Percentiles rank a stretch among this genome's conserved stretches.
phyloP scores from a whole-genome alignment of 2,113 vertebrate species.

The Reinhardtius hippoglossoides region DNA sequence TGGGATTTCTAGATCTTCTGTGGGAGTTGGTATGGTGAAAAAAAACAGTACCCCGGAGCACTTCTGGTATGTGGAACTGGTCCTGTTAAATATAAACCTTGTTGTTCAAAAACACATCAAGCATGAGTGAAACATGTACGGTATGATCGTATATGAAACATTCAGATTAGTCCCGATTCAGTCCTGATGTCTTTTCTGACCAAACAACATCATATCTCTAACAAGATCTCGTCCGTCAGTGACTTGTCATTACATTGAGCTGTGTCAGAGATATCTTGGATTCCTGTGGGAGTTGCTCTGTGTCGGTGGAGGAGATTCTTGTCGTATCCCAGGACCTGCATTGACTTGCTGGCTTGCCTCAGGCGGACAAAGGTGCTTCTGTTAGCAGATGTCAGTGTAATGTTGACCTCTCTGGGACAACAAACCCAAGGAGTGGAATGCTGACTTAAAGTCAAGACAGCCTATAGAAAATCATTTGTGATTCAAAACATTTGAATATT shows the following conservation, averaged over 20 bases:
- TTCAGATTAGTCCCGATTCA: no score
- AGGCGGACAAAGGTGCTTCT: conserved; percentile 61
- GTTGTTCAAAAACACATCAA: background rate
- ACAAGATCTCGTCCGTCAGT: background rate
- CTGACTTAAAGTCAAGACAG: conserved; percentile 2
- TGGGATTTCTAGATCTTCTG: background rate
- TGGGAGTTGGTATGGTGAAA: background rate
- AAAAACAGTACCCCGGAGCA: background rate
- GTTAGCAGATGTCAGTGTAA: conserved; percentile 44
- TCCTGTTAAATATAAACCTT: no score
- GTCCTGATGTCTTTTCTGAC: background rate
- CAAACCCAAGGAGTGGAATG: conserved; percentile 23
- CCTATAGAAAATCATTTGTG: conserved; percentile 17
- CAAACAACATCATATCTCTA: background rate
- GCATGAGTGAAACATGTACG: background rate
- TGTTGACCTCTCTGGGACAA: conserved; percentile 18
- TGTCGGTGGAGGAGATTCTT: conserved; percentile 58
- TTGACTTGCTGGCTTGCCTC: conserved; percentile 68
- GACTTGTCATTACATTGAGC: conserved; percentile 9
- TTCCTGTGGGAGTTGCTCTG: conserved; percentile 23
- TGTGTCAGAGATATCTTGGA: conserved; percentile 1
- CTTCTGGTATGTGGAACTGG: background rate
- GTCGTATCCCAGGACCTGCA: conserved; percentile 67
- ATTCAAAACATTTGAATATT: background rate
- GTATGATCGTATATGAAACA: background rate